phyloP scores from a whole-genome alignment of 2,797 vertebrate species.

The Saxicola maurus region DNA sequence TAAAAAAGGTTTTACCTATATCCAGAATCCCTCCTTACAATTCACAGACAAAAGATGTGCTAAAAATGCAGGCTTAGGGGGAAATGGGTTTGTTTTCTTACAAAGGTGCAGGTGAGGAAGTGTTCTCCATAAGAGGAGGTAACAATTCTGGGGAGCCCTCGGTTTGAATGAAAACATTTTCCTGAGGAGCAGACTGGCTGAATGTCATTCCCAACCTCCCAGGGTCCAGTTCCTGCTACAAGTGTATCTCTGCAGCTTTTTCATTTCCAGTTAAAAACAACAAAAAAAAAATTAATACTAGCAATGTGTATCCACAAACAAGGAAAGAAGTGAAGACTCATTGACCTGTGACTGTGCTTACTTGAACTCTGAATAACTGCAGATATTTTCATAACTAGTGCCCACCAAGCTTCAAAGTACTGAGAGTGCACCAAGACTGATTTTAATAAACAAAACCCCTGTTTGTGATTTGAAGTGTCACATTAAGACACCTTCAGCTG shows the following conservation, averaged over 20 bases:
- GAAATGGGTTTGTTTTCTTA: neutral
- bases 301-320: neutral
- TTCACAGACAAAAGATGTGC: neutral
- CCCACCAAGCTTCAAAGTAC: neutral
- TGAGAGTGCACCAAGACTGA: neutral
- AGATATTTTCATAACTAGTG: neutral
- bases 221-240: neutral
- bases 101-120: neutral
- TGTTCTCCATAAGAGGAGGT: neutral
- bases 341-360: neutral
- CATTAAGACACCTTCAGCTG: neutral
- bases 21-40: neutral
- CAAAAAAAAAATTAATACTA: neutral
- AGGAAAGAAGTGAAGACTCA: neutral
- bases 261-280: neutral
- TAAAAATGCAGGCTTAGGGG: neutral
- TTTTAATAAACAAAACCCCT: neutral
- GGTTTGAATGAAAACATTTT: neutral
- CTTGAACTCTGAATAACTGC: neutral
- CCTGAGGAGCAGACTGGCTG: neutral
- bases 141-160: neutral
- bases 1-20: neutral
- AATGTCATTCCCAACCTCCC: neutral
- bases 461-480: neutral
- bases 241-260: neutral